These are phyloP conservation scores for Hydrolagus affinis DNA, from an alignment of 2,113 vertebrate genomes.

Conservation along the genomic window DNA sequence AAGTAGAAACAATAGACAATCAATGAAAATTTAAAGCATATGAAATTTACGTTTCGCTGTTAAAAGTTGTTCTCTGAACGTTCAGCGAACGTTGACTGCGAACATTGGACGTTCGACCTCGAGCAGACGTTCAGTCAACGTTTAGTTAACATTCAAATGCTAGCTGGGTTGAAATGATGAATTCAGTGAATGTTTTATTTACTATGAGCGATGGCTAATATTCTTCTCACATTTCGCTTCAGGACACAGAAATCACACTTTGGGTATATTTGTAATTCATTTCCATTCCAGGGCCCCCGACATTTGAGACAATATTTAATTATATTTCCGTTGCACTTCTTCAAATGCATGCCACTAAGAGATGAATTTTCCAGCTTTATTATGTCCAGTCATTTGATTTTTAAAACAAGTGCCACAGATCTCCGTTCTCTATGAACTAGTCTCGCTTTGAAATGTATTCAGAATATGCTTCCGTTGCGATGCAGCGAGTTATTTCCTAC, in stretches of 20 bases:
- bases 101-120: no score
- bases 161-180: neutral
- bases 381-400: neutral
- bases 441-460: neutral
- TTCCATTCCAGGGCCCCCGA: neutral
- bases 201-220: neutral
- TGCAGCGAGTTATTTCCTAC: neutral
- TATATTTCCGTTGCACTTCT: neutral
- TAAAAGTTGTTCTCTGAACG: no score
- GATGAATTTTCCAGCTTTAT: neutral
- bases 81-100: no score
- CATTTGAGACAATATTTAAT: slow-evolving; percentile 8
- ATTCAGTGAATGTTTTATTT: neutral
- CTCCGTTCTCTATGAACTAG: neutral
- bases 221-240: neutral
- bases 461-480: neutral
- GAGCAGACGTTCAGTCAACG: no score
- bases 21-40: no score
- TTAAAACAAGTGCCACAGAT: neutral
- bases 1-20: no score
- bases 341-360: neutral
- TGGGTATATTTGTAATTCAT: neutral
- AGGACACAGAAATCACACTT: neutral
- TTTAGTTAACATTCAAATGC: no score
- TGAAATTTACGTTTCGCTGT: no score